Percentiles rank a stretch among this genome's conserved stretches.
These are phyloP conservation scores for Augiades crinisus DNA, from an alignment of 2,888 invertebrate species.

Conservation along the genomic window DNA sequence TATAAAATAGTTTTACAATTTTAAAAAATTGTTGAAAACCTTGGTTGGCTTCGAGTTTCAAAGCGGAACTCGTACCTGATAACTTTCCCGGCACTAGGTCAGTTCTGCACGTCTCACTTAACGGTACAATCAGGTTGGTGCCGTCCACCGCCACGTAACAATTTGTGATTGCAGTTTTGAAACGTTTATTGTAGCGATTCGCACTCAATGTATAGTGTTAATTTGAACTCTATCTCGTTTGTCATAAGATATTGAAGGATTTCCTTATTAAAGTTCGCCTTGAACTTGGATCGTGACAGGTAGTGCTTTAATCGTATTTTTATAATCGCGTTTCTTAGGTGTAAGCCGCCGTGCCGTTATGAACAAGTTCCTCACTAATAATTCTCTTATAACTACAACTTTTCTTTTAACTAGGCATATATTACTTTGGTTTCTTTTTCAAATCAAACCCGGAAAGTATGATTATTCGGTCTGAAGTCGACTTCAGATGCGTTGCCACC, in stretches of 20 bases:
- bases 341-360: background rate
- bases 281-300: slow-evolving; percentile 50
- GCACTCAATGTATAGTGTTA: slow-evolving; percentile 37
- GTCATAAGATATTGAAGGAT: slow-evolving; percentile 38
- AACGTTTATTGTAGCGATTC: slow-evolving; percentile 56
- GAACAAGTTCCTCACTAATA: background rate
- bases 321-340: background rate
- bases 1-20: background rate
- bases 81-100: slow-evolving; percentile 79
- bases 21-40: slow-evolving; percentile 1
- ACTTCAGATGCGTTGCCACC: too few relatives aligned
- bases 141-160: slow-evolving; percentile 71
- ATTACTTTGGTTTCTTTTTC: too few relatives aligned
- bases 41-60: slow-evolving; percentile 34
- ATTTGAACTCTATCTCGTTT: slow-evolving; percentile 45
- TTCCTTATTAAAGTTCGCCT: slow-evolving; percentile 40
- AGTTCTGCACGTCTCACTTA: slow-evolving; percentile 75
- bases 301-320: background rate
- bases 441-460: too few relatives aligned
- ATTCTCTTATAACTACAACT: background rate
- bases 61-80: slow-evolving; percentile 71
- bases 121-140: slow-evolving; percentile 79
- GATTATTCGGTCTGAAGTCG: too few relatives aligned
- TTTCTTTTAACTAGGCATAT: too few relatives aligned
- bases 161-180: slow-evolving; percentile 74